phyloP scores from a whole-genome alignment of 2,888 invertebrate species.

The Griposia aprilina region DNA sequence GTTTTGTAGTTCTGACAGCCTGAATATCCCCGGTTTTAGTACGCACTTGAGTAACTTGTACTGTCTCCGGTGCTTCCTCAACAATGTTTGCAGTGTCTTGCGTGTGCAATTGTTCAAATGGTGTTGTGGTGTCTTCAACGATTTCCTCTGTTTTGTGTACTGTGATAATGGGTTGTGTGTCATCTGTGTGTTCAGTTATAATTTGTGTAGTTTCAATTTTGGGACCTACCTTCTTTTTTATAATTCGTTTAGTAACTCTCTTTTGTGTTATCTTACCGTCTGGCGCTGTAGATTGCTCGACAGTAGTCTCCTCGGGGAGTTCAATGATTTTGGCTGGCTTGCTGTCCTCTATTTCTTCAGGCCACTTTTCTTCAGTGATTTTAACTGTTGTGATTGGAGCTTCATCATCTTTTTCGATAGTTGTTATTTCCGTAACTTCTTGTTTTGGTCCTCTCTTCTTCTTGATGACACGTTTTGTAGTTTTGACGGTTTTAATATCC shows the following conservation, averaged over 20 bases:
- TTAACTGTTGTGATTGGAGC: neutral
- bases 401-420: neutral
- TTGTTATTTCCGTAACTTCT: neutral
- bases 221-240: neutral
- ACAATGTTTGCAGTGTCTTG: too few relatives aligned
- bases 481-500: neutral
- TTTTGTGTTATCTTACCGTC: neutral
- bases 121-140: too few relatives aligned
- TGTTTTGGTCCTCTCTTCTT: neutral
- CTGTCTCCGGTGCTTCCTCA: neutral
- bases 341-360: neutral
- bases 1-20: neutral
- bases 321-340: neutral
- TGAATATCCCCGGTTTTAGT: accelerated
- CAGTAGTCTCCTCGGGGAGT: neutral
- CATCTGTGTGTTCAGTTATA: neutral
- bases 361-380: neutral
- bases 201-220: neutral
- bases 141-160: neutral
- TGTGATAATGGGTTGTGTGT: neutral
- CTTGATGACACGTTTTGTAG: neutral
- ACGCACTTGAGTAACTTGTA: neutral
- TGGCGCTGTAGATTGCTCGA: neutral
- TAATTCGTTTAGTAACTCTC: neutral
- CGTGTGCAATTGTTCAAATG: too few relatives aligned